A percentile compares a stretch with the other conserved stretches of the same genome.
Conservation (phyloP, 2,888 invertebrate genomes). For the Eurytoma californica region DNA sequence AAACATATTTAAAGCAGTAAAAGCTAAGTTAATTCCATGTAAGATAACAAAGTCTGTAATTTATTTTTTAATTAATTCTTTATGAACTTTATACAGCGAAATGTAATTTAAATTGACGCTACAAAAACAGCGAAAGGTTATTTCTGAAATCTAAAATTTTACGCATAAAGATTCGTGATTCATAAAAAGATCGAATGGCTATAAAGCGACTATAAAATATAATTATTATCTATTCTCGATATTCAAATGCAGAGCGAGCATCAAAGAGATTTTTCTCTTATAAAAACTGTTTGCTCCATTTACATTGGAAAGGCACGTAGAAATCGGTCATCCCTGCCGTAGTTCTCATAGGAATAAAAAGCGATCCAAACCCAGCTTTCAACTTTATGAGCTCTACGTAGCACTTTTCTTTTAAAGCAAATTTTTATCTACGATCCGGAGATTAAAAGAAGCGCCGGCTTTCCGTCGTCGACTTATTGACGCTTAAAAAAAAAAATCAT, state of each 20-base stretch:
- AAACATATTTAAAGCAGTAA: too few species aligned
- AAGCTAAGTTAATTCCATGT: too few species aligned
- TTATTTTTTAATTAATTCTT: too few species aligned
- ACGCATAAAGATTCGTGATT: background rate
- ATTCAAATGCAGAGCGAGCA: background rate
- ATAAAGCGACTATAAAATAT: too few species aligned
- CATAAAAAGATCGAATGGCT: too few species aligned
- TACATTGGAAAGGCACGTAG: background rate
- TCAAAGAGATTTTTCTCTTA: background rate
- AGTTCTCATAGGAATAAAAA: slow-evolving; percentile 14
- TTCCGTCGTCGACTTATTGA: background rate
- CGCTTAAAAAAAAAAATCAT: slow-evolving; percentile 4
- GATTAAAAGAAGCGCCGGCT: background rate
- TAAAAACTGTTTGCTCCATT: slow-evolving; percentile 17
- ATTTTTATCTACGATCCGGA: slow-evolving; percentile 17
- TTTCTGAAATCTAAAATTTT: too few species aligned
- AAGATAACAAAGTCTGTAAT: too few species aligned
- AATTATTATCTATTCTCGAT: too few species aligned
- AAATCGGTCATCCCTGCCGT: background rate
- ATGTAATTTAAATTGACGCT: too few species aligned
- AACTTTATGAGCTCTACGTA: slow-evolving; percentile 15
- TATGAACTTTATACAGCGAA: too few species aligned
- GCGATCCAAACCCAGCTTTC: slow-evolving; percentile 6
- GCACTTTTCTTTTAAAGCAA: slow-evolving; percentile 18
- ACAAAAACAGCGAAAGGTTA: too few species aligned